Base-by-base conservation (phyloP, 2,797 vertebrate genomes). In the Microcaecilia unicolor region DNA sequence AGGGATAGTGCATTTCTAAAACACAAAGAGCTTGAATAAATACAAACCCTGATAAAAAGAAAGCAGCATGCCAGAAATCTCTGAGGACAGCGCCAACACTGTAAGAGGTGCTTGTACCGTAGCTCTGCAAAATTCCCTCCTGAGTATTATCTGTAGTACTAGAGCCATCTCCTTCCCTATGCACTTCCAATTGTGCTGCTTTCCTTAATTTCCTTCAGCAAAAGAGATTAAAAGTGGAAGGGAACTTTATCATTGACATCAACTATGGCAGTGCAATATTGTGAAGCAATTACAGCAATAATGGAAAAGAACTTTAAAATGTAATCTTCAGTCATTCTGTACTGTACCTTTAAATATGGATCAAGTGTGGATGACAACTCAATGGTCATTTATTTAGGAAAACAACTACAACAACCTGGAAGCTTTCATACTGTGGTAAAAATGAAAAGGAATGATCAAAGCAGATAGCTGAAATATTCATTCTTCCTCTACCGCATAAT, bases 21-120 rank as follows among this genome's bases (percentile, higher is more conserved):
- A 58, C 57, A 51, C 32, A 78, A 4, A 24, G 51, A 76, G 51
- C 48, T 56, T 57, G 29, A 67, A 66, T 78, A 82, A 87, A 91
- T 93, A 98, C 94, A 91, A 91, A 98, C 95, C 95, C 91, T 77
- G 91, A 87, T 89, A 93, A 90, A 89, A 90, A 95, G 89, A 92
- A 85, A 84, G 90, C 91, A 74, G 90, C 91, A 80, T 86, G 91
- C 91, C 93, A 98, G 84, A 98, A 90, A 78, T 92, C 89, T 86
- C 89, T 90, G 90, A 97, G 91, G 88, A 98, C 81, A 73, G 89
- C 34, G 51, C 86, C 86, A 71, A 97, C 80, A 64, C 85, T 83
- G 82, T 81, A 86, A 67, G 89, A 72, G 69, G 77, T 67, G 78
- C 79, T 81, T 74, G 89, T 61, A 47, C 72, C 51, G 36, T 83